A percentile compares a stretch with the other conserved stretches of the same genome.
Evolutionary conservation across 2,888 invertebrate species (phyloP).

Genomic region (Apotomis turbidana): DNA sequence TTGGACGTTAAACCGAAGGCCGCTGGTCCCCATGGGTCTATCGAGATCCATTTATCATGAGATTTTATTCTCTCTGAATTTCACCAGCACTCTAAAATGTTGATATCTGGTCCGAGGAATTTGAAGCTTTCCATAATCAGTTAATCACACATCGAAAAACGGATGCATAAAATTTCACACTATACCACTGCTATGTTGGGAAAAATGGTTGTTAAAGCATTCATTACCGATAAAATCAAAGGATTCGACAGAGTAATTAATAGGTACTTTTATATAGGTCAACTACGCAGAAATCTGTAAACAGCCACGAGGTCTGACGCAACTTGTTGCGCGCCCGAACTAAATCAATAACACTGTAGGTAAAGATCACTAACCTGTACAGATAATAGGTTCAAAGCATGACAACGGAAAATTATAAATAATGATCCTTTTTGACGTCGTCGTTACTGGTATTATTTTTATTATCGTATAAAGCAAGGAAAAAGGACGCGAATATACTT

Average conservation of each 20-base stretch:
- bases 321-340: slow-evolving; percentile 6
- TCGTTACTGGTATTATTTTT: not conserved
- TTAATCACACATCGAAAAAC: no score
- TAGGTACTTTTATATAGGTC: not conserved
- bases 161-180: no score
- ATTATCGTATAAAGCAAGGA: not conserved
- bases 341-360: not conserved
- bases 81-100: no score
- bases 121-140: no score
- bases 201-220: no score
- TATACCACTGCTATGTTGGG: no score
- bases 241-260: not conserved
- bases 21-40: not conserved
- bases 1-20: not conserved
- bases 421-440: slow-evolving; percentile 5
- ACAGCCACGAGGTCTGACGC: not conserved
- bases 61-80: not conserved
- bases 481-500: not conserved
- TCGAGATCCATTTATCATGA: not conserved
- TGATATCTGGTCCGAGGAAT: no score
- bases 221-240: not conserved
- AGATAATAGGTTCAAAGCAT: slow-evolving; percentile 5
- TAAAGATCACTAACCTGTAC: slow-evolving; percentile 12
- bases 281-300: not conserved
- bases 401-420: slow-evolving; percentile 15